Percentiles rank a stretch among this genome's conserved stretches.
phyloP scores from a whole-genome alignment of 2,797 vertebrate species.

The Enteromius viviparus region DNA sequence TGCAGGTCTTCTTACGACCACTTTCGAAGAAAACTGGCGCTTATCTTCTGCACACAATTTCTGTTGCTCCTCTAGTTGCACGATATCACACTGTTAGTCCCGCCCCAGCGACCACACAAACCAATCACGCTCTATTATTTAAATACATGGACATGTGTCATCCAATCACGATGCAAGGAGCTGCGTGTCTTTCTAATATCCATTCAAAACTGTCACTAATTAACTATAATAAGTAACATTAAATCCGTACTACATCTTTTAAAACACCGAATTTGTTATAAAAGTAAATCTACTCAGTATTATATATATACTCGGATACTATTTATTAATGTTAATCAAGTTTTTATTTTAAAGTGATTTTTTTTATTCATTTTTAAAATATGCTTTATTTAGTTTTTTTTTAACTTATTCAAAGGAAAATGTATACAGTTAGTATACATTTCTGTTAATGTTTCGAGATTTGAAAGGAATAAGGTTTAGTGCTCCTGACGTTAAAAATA shows the following conservation, averaged over 20 bases:
- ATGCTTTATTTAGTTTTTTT: neutral
- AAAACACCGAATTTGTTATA: neutral
- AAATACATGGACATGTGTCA: neutral
- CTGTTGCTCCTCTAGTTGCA: slow-evolving; percentile 39
- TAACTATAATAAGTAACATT: neutral
- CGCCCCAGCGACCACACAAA: slow-evolving; percentile 39
- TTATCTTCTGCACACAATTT: neutral
- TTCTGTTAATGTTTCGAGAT: no score
- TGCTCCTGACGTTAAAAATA: neutral
- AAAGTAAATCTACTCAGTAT: neutral
- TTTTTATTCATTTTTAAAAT: neutral
- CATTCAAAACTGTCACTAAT: slow-evolving; percentile 1
- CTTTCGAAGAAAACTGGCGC: neutral
- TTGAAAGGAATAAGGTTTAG: neutral
- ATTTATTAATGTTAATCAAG: neutral
- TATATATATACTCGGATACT: neutral
- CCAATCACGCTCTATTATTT: slow-evolving; percentile 61
- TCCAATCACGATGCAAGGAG: slow-evolving; percentile 39
- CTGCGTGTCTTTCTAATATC: neutral
- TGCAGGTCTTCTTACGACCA: neutral
- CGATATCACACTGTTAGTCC: neutral
- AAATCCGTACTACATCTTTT: neutral
- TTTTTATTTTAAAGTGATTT: neutral
- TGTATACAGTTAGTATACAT: no score
- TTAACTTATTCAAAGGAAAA: neutral